Evolutionary conservation across 2,888 invertebrate genomes (phyloP).

Genomic region (Cheilosia pagana): DNA sequence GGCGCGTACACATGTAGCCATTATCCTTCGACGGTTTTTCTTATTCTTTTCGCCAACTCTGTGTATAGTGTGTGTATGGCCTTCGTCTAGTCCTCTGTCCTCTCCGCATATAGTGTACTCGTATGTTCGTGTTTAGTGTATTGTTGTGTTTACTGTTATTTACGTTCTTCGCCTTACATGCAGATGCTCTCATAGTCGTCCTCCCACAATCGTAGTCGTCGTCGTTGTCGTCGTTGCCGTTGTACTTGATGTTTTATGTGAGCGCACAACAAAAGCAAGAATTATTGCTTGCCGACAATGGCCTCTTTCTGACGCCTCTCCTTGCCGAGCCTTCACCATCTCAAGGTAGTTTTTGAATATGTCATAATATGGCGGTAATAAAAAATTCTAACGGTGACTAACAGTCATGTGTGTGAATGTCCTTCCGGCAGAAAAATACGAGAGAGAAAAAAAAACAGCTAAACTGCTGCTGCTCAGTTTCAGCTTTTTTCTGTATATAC

Average conservation of each 20-base stretch:
- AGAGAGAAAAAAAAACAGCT: background rate
- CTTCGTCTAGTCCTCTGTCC: constrained; percentile 14
- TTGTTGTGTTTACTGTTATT: constrained; percentile 68
- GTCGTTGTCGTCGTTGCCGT: constrained; percentile 16
- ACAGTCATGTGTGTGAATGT: constrained; percentile 54
- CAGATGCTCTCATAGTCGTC: constrained; percentile 37
- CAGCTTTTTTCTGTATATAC: constrained; percentile 7
- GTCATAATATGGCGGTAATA: constrained; percentile 64
- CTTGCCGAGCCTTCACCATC: constrained; percentile 5
- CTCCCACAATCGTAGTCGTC: background rate
- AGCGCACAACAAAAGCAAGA: constrained; percentile 57
- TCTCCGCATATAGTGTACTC: constrained; percentile 29
- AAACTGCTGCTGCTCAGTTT: constrained; percentile 28
- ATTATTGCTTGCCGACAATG: constrained; percentile 63
- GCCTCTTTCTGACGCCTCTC: constrained; percentile 40
- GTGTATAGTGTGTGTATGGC: constrained; percentile 9
- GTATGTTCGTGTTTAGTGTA: constrained; percentile 58
- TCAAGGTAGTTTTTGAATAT: constrained; percentile 51
- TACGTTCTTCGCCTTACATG: constrained; percentile 54
- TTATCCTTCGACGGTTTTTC: constrained; percentile 67
- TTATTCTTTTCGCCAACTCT: constrained; percentile 19
- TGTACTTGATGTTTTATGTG: constrained; percentile 63
- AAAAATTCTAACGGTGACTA: constrained; percentile 64
- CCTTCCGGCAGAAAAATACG: constrained; percentile 26
- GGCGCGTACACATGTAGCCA: constrained; percentile 73